Percentiles rank a stretch among this genome's conserved stretches.
Evolutionary conservation across 2,113 vertebrate genomes (phyloP).

Genomic region (Chloropsis cyanopogon): DNA sequence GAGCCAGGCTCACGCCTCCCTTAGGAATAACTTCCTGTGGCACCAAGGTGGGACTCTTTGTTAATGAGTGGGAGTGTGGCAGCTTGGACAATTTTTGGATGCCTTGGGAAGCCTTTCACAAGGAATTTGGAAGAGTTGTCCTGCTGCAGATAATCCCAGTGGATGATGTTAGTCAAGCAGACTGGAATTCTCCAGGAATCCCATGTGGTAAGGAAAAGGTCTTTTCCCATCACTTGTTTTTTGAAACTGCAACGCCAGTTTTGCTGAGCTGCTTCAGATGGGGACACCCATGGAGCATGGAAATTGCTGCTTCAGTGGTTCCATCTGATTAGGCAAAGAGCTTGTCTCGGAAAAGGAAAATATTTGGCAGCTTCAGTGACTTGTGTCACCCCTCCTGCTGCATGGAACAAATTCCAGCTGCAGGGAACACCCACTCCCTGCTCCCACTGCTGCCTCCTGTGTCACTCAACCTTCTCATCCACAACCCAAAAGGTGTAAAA

Average conservation of each 20-base stretch:
- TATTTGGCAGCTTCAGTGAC: not conserved
- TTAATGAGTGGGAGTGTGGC: not conserved
- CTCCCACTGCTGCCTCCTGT: not conserved
- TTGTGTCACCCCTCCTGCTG: not conserved
- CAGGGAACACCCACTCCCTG: not conserved
- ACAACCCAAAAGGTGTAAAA: not conserved
- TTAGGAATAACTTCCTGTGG: not conserved
- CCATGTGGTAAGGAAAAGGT: rapidly evolving
- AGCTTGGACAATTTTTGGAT: not conserved
- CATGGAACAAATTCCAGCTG: not conserved
- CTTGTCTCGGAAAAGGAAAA: not conserved
- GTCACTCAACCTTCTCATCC: rapidly evolving
- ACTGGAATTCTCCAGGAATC: not conserved
- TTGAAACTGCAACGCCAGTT: not conserved
- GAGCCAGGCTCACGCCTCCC: not conserved
- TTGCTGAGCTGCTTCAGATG: not conserved
- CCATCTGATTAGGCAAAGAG: not conserved
- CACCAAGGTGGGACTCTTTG: not conserved
- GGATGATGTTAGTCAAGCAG: not conserved
- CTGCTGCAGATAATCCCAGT: not conserved
- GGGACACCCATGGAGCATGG: not conserved
- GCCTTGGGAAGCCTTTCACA: not conserved
- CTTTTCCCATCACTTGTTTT: not conserved
- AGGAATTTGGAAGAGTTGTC: not conserved
- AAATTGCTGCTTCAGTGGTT: not conserved